phyloP scores from a whole-genome alignment of 2,797 vertebrate genomes.

The Pelodytes ibericus region DNA sequence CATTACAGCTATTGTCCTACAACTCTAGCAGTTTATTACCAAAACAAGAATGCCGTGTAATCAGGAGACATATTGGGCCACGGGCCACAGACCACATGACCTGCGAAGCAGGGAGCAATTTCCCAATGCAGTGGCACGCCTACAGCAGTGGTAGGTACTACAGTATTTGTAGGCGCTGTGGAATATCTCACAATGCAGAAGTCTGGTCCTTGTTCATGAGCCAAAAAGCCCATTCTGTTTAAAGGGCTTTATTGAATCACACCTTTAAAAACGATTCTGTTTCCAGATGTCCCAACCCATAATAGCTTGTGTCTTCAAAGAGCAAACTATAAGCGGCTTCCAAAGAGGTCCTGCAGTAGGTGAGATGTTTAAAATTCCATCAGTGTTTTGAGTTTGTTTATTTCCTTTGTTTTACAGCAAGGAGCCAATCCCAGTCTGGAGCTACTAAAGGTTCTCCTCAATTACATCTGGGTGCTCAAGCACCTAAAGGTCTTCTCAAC shows the following conservation, averaged over 20 bases:
- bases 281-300: background rate
- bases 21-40: conserved; percentile 11
- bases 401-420: background rate
- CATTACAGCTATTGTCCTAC: conserved; percentile 35
- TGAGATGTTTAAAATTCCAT: background rate
- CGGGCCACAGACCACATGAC: background rate
- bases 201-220: too few relatives aligned
- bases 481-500: too few relatives aligned
- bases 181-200: background rate
- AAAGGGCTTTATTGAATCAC: too few relatives aligned
- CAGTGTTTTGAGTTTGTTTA: background rate
- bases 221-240: too few relatives aligned
- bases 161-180: background rate
- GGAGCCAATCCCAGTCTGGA: background rate
- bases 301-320: background rate
- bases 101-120: background rate
- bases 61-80: background rate
- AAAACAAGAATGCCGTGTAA: background rate
- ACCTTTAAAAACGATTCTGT: background rate
- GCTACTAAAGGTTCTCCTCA: background rate
- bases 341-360: background rate
- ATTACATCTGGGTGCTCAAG: background rate
- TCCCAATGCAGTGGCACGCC: background rate
- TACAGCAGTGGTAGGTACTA: background rate
- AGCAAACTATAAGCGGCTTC: background rate